Evolutionary conservation across 2,797 vertebrate genomes (phyloP).

Genomic region (Lindbergichthys nudifrons): DNA sequence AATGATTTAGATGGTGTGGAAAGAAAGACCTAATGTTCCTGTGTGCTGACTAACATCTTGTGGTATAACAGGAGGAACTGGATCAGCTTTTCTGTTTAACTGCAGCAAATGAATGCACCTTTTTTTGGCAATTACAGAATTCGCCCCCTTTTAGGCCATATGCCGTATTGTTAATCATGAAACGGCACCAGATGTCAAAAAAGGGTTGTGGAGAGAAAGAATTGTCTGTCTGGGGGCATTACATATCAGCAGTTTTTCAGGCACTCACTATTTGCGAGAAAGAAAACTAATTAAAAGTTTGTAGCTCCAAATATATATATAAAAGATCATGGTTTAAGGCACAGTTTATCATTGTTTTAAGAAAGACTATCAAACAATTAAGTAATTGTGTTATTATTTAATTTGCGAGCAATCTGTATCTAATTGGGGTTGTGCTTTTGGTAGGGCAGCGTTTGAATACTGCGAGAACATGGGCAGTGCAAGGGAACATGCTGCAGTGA

Average conservation of each 20-base stretch:
- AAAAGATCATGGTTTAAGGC: constrained; percentile 13
- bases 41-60: constrained; percentile 15
- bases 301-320: constrained; percentile 25
- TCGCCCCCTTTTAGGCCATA: constrained; percentile 64
- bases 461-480: constrained; percentile 20
- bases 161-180: constrained; percentile 66
- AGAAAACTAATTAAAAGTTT: constrained; percentile 75
- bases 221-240: constrained; percentile 63
- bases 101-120: constrained; percentile 38
- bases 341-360: constrained; percentile 27
- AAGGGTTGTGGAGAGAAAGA: constrained; percentile 62
- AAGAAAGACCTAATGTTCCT: constrained; percentile 35
- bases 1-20: constrained; percentile 42
- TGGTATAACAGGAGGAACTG: constrained; percentile 30
- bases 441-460: constrained; percentile 13
- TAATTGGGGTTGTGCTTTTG: constrained; percentile 31
- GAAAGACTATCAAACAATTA: constrained; percentile 45
- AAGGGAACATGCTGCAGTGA: constrained; percentile 47
- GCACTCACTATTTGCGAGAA: constrained; percentile 48
- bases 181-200: constrained; percentile 68
- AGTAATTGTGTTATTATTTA: constrained; percentile 29
- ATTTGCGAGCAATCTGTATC: constrained; percentile 36
- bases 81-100: constrained; percentile 27
- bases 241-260: constrained; percentile 72
- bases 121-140: constrained; percentile 29